A percentile compares a stretch with the other conserved stretches of the same genome.
phyloP scores from a whole-genome alignment of 2,113 vertebrate genomes.

The Nansenia antarctica region DNA sequence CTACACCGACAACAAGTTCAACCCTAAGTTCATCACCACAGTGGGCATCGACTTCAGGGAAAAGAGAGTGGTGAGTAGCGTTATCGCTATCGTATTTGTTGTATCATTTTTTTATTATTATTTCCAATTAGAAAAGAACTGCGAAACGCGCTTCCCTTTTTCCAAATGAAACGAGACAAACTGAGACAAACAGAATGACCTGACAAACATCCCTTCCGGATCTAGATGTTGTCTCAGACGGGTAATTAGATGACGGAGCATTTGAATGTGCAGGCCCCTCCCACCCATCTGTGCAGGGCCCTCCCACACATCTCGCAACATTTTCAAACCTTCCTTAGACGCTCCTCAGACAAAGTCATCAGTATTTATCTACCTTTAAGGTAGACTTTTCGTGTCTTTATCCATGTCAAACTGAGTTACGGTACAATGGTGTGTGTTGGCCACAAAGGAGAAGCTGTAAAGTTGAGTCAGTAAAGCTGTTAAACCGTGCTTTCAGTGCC shows the following conservation, averaged over 20 bases:
- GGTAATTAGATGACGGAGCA: no score
- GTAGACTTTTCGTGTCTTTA: neutral
- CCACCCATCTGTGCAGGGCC: no score
- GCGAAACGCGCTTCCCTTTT: no score
- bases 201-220: no score
- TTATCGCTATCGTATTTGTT: no score
- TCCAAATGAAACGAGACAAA: no score
- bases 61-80: slow-evolving; percentile 93
- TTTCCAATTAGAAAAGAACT: no score
- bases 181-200: no score
- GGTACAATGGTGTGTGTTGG: neutral
- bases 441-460: neutral
- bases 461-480: neutral
- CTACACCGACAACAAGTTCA: slow-evolving; percentile 96
- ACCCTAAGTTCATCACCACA: slow-evolving; percentile 95
- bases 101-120: no score
- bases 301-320: no score
- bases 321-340: neutral
- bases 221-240: no score
- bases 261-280: no score
- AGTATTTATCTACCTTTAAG: neutral
- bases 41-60: slow-evolving; percentile 97
- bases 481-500: neutral
- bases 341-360: neutral
- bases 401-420: neutral